Percentiles rank a stretch among this genome's conserved stretches.
These are phyloP conservation scores for Labroides dimidiatus DNA, from an alignment of 2,797 vertebrate genomes.

Conservation along the genomic window DNA sequence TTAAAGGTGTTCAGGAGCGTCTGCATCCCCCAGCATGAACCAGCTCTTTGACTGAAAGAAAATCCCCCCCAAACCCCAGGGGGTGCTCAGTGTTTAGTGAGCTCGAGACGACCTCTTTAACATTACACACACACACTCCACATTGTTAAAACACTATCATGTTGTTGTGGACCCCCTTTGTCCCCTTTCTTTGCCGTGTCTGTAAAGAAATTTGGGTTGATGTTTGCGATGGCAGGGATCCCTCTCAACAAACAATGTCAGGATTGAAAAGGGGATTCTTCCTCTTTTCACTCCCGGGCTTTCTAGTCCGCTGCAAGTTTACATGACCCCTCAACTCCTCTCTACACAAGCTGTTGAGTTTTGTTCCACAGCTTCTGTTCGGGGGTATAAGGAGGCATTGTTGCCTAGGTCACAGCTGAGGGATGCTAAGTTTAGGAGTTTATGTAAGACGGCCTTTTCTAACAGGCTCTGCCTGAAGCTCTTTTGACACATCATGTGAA, in stretches of 20 bases:
- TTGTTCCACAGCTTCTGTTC: constrained; percentile 76
- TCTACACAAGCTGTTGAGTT: constrained; percentile 75
- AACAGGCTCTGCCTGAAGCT: constrained; percentile 56
- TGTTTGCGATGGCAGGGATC: constrained; percentile 74
- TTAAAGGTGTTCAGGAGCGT: constrained; percentile 61
- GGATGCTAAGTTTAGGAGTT: constrained; percentile 78
- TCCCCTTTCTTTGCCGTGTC: constrained; percentile 62
- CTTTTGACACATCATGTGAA: constrained; percentile 73
- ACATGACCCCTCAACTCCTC: constrained; percentile 84
- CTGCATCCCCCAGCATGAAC: constrained; percentile 38
- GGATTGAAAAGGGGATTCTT: constrained; percentile 78
- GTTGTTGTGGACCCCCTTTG: constrained; percentile 62
- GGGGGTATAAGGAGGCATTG: constrained; percentile 76
- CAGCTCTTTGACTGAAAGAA: constrained; percentile 57
- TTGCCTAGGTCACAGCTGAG: constrained; percentile 74
- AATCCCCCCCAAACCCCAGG: constrained; percentile 61
- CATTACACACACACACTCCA: constrained; percentile 35
- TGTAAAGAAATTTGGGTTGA: constrained; percentile 66
- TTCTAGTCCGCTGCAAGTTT: constrained; percentile 78
- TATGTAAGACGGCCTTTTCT: constrained; percentile 72
- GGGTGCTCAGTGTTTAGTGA: constrained; percentile 54
- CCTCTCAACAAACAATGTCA: constrained; percentile 71
- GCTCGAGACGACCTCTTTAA: constrained; percentile 58
- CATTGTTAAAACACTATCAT: constrained; percentile 57
- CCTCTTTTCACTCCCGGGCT: constrained; percentile 74